Base-by-base conservation (phyloP, 1,140 invertebrate species). In the Chionoecetes opilio region DNA sequence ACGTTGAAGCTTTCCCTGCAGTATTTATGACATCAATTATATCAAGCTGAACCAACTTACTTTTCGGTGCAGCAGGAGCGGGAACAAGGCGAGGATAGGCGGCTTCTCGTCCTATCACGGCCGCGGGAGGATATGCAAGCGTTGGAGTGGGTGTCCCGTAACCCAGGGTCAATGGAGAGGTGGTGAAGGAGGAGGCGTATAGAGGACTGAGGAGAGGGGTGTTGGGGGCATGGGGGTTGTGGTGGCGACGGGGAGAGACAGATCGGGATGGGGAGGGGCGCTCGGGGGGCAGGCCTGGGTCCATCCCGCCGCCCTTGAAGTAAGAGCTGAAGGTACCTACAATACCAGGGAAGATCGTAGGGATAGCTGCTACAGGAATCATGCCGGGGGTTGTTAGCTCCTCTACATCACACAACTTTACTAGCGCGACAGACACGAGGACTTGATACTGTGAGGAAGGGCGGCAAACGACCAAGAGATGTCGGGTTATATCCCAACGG, bases 271-370 rank as follows among this genome's bases (percentile, higher is more conserved):
- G 94, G 32, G 94, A 95, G 17, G 94, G 91, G 14, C 94, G 85
- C 75, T 93, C 94, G 6, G 94, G 94, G 26, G 94, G 94, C 29
- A 95, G 94, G 6, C 94, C 94, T 34, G 94, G 94, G 41, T 95
- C 94, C 21, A 32, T 82, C 38, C 82, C 94, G 35, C 94, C 94
- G 41, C 94, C 94, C 46, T 95, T 95, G 94, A 93, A 95, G 94
- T 95, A 95, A 11, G 94, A 95, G 29, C 63, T 91, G 86, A 95
- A 93, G 94, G 94, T 95, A 26, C 94, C 94, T 95, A 93, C 32
- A 46, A 86, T 46, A 29, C 8, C 38, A 84, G 46, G 87, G 75
- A 75, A 29, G 26, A n/a, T 11, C 3, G 26, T 32, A 85, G 82
- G 35, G 34, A 21, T 21, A 35, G 82, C 14, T 31, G 37, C 37